Base-by-base conservation (phyloP, 1,140 invertebrate species). In the Tetramorium parvispinum region DNA sequence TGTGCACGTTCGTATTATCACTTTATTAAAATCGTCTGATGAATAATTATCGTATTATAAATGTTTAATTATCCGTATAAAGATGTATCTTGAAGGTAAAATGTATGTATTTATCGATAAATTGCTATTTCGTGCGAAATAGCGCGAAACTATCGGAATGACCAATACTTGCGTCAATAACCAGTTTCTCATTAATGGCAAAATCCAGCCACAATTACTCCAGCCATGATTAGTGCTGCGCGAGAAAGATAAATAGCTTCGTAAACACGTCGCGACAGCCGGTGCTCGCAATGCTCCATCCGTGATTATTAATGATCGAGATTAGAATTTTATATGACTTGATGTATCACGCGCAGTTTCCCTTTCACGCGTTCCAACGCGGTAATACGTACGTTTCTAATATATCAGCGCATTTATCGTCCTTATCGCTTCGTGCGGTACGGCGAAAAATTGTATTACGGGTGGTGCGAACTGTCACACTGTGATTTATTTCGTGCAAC, bases 221-320 rank as follows among this genome's bases (percentile, higher is more conserved):
- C 11, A 59, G 66, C 24, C 53, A 59, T 59, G 68, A 83, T 83
- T 73, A 59, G 79, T 46, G 27, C 16, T 21, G 78, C 68, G 68
- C 53, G 79, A 75, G 79, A 83, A 83, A 83, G 79, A 83, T 83
- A 83, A 83, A 83, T 83, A 83, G 79, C 79, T 82, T 49, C 24
- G 66, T 73, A 73, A 82, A 82, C 79, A 59, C 79, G 27, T 82
- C 16, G 53, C 79, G 68, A 83, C 79, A 83, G 79, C 37, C 53
- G 8, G 37, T 18, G 68, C 49, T 68, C 32, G 46, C 79, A 83
- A 73, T 83, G 68, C 79, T 68, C 65, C 43, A 82, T 59, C n/a
- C 68, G 53, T 27, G 16, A 10, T 83, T 83, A 83, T 83, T 83
- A 83, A 83, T 83, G 79, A 83, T 37, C n/a, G 40, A 59, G 79